Evolutionary conservation across 1,140 invertebrate species (phyloP).

Genomic region (Cecropterus lyciades): DNA sequence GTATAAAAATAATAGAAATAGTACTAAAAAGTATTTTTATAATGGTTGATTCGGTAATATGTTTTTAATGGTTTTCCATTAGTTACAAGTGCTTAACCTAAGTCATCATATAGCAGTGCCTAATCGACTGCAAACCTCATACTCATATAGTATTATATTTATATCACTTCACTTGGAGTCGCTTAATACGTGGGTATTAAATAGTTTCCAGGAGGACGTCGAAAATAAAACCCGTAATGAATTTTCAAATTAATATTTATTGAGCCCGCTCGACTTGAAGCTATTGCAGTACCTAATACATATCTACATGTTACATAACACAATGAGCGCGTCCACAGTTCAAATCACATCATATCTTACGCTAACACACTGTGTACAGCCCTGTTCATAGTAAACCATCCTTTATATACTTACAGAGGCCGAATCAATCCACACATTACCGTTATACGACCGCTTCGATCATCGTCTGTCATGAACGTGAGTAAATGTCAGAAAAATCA

Average conservation of each 20-base stretch:
- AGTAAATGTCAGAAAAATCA: neutral
- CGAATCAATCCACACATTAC: neutral
- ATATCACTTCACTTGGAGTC: too few relatives aligned
- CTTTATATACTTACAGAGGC: neutral
- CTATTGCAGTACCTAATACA: constrained; percentile 41
- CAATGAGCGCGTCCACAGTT: neutral
- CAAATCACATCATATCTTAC: neutral
- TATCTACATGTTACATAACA: constrained; percentile 31
- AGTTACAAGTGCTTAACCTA: too few relatives aligned
- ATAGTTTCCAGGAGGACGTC: neutral
- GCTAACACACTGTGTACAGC: constrained; percentile 1
- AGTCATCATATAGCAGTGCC: too few relatives aligned
- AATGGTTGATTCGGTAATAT: too few relatives aligned
- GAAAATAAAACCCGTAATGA: constrained; percentile 36
- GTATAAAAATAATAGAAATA: too few relatives aligned
- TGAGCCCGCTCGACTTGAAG: constrained; percentile 48
- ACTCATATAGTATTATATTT: too few relatives aligned
- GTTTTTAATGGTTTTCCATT: too few relatives aligned
- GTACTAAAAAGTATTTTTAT: too few relatives aligned
- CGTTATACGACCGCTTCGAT: neutral
- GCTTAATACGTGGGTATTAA: too few relatives aligned
- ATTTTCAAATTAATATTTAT: constrained; percentile 50
- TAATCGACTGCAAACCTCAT: too few relatives aligned
- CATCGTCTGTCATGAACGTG: neutral
- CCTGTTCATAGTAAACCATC: neutral